Evolutionary conservation across 1,140 invertebrate species (phyloP), one percentile per base, ranked within the genome.

Genomic region (Trachymyrmex septentrionalis): DNA sequence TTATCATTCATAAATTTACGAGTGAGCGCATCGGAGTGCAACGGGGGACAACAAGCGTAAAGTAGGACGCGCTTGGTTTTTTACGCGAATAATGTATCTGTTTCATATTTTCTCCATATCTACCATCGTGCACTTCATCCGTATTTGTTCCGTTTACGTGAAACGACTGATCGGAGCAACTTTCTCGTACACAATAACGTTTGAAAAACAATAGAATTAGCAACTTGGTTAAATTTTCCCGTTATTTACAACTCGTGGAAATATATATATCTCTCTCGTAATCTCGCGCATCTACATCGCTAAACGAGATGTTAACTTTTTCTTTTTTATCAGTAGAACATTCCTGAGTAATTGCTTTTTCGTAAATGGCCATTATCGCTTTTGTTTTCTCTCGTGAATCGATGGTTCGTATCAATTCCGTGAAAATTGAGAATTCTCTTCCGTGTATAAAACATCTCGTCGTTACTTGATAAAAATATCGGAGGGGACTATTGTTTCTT

Each of bases 1-100:
- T 84, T 84, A 84, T 84, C 80, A 75, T 84, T 84, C 80, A 84
- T 84, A 75, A 84, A 84, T 84, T 84, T 84, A 61, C 55, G 80
- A 84, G 69, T 61, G 69, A 73, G 55, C 55, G 38, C 69, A 73
- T 73, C 24, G 67, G 38, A 59, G 69, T 48, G 80, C 38, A 3
- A 48, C 53, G 24, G 55, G 10, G 55, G 67, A 73, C 80, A 84
- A 75, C 80, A 84, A 63, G 69, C 38, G 27, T 30, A 84, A 84
- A 84, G 55, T 84, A 48, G 80, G 80, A 73, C 80, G n/a, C 30
- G 77, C 48, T 55, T 3, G 48, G 80, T 61, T 75, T 75, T 75
- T 82, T 75, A 34, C 2, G 10, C 69, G 38, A 75, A 34, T 84
- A 84, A 75, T 34, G n/a, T 55, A 84, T 75, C 55, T 48, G 69